These are phyloP conservation scores for Drosophila willistoni DNA, from an alignment of 1,140 invertebrate species.

Conservation along the genomic window DNA sequence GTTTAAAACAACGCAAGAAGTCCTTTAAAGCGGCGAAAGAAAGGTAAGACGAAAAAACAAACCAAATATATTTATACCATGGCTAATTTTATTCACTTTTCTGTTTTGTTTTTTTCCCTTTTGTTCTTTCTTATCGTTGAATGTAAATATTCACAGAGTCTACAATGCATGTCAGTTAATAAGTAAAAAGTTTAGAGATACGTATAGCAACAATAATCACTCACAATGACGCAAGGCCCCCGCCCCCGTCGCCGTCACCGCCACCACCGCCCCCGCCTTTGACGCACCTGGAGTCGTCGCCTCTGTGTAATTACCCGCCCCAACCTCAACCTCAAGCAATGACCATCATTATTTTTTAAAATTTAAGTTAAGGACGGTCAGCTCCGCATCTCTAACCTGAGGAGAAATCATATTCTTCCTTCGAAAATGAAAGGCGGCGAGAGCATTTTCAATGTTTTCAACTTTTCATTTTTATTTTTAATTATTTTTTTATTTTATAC, in stretches of 20 bases:
- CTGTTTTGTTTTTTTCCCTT: constrained; percentile 16
- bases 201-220: constrained; percentile 85
- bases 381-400: constrained; percentile 43
- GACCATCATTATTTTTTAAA: background rate
- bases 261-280: background rate
- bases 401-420: constrained; percentile 37
- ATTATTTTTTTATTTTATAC: constrained; percentile 65
- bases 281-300: too few species aligned
- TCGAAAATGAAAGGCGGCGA: constrained; percentile 39
- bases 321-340: constrained; percentile 3
- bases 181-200: constrained; percentile 88
- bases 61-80: background rate
- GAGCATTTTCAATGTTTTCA: constrained; percentile 59
- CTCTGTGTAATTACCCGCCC: background rate
- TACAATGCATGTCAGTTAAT: constrained; percentile 88
- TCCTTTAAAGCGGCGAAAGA: constrained; percentile 83
- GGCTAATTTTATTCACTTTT: constrained; percentile 36
- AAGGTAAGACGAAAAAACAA: constrained; percentile 47
- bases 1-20: constrained; percentile 84
- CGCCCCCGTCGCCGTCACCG: too few species aligned
- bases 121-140: constrained; percentile 32
- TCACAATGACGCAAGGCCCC: constrained; percentile 49
- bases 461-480: constrained; percentile 64
- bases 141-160: constrained; percentile 80
- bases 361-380: constrained; percentile 10